phyloP scores from a whole-genome alignment of 2,113 vertebrate species.

The Muntiacus reevesi region DNA sequence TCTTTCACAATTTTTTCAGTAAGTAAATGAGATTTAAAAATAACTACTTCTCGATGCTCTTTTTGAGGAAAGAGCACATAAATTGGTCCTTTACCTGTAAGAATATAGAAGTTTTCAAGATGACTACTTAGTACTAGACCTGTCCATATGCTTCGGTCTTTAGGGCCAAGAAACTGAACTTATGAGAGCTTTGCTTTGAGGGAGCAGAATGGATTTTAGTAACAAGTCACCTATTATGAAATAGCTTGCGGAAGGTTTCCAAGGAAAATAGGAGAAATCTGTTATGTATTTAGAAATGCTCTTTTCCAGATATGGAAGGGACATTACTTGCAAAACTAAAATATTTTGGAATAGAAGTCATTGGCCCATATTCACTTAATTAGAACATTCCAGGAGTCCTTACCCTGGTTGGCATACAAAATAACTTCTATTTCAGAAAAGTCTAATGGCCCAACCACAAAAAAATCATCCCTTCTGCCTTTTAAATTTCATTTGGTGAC shows the following conservation, averaged over 20 bases:
- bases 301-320: slow-evolving; percentile 12
- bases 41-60: slow-evolving; percentile 41
- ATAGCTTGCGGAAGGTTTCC: slow-evolving; percentile 35
- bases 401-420: slow-evolving; percentile 6
- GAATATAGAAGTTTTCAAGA: not conserved
- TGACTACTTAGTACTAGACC: not conserved
- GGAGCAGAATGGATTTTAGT: slow-evolving; percentile 19
- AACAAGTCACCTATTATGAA: slow-evolving; percentile 38
- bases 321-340: slow-evolving; percentile 50
- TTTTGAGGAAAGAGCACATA: slow-evolving; percentile 53
- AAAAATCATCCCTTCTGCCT: not conserved
- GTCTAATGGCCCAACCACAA: not conserved
- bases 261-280: slow-evolving; percentile 58
- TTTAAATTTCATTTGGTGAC: slow-evolving; percentile 33
- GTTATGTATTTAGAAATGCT: slow-evolving; percentile 28
- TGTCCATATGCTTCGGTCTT: rapidly evolving
- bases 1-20: not conserved
- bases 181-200: not conserved
- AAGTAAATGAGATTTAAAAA: not conserved
- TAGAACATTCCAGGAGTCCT: not conserved
- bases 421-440: slow-evolving; percentile 14
- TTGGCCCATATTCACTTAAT: slow-evolving; percentile 2
- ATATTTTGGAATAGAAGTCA: slow-evolving; percentile 50
- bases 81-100: slow-evolving; percentile 59
- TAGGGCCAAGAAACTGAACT: not conserved